Percentiles rank a stretch among this genome's conserved stretches.
phyloP scores from a whole-genome alignment of 2,888 invertebrate genomes.

The Melanostoma scalare region DNA sequence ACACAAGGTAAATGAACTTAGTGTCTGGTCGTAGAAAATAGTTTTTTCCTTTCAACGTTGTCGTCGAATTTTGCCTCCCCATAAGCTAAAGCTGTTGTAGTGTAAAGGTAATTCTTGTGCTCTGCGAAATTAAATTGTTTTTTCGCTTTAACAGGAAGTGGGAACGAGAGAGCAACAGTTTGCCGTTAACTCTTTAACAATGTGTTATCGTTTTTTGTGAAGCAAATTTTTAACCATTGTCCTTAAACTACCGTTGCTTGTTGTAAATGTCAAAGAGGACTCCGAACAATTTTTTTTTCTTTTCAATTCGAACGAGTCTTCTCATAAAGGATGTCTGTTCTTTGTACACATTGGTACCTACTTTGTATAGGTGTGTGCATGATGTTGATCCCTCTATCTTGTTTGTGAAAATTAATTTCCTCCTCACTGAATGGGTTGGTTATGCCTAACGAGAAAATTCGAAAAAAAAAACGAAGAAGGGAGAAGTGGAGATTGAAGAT shows the following conservation, averaged over 20 bases:
- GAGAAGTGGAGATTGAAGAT: constrained; percentile 12
- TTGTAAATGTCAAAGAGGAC: constrained; percentile 21
- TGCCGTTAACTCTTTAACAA: constrained; percentile 28
- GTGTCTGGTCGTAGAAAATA: constrained; percentile 38
- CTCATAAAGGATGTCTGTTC: too few species aligned
- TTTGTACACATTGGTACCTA: too few species aligned
- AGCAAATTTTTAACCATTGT: constrained; percentile 21
- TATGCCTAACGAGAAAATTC: background rate
- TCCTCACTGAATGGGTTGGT: constrained; percentile 1
- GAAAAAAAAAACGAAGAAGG: background rate
- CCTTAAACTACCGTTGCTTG: constrained; percentile 28
- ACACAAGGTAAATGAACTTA: constrained; percentile 58
- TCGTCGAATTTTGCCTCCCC: background rate
- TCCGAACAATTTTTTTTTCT: too few species aligned
- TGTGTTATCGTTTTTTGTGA: constrained; percentile 39
- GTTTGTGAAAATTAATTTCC: constrained; percentile 45
- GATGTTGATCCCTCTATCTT: constrained; percentile 29
- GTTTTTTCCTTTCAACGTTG: constrained; percentile 21
- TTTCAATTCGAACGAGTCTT: too few species aligned
- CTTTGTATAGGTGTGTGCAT: constrained; percentile 27
- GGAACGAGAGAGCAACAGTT: constrained; percentile 21
- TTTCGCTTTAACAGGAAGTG: background rate
- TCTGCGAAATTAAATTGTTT: constrained; percentile 30
- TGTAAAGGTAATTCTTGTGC: constrained; percentile 22
- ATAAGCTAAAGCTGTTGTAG: constrained; percentile 14